These are phyloP conservation scores for Drosophila arizonae DNA, from an alignment of 1,140 invertebrate species.

Conservation along the genomic window DNA sequence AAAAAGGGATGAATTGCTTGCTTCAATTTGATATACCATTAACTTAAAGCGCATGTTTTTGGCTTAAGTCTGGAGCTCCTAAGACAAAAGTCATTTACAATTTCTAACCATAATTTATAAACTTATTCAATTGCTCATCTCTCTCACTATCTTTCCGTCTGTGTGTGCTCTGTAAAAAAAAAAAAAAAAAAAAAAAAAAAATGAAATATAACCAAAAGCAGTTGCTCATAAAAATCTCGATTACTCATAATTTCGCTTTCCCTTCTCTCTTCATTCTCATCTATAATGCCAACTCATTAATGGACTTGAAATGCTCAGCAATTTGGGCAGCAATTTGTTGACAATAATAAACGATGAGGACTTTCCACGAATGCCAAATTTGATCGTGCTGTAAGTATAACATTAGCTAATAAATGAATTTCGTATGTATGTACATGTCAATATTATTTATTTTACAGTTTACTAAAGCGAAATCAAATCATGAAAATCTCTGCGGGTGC, in stretches of 20 bases:
- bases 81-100: constrained; percentile 41
- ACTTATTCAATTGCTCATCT: constrained; percentile 49
- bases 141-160: constrained; percentile 36
- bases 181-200: constrained; percentile 54
- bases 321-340: constrained; percentile 87
- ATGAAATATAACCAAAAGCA: constrained; percentile 27
- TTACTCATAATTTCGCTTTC: constrained; percentile 59
- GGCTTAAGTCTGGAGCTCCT: constrained; percentile 26
- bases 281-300: constrained; percentile 56
- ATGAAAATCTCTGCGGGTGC: constrained; percentile 86
- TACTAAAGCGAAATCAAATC: constrained; percentile 88
- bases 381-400: constrained; percentile 87
- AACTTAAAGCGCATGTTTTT: constrained; percentile 59
- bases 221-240: constrained; percentile 50
- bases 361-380: constrained; percentile 85
- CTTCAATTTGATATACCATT: constrained; percentile 20
- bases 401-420: background rate
- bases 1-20: background rate
- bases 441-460: constrained; percentile 82
- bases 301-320: constrained; percentile 83
- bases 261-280: constrained; percentile 27
- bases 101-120: constrained; percentile 50
- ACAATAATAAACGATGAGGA: constrained; percentile 85
- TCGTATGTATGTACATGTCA: constrained; percentile 9
- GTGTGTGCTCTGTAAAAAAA: constrained; percentile 22